These are phyloP conservation scores for Verasper variegatus DNA, from an alignment of 2,113 vertebrate genomes.

Conservation along the genomic window DNA sequence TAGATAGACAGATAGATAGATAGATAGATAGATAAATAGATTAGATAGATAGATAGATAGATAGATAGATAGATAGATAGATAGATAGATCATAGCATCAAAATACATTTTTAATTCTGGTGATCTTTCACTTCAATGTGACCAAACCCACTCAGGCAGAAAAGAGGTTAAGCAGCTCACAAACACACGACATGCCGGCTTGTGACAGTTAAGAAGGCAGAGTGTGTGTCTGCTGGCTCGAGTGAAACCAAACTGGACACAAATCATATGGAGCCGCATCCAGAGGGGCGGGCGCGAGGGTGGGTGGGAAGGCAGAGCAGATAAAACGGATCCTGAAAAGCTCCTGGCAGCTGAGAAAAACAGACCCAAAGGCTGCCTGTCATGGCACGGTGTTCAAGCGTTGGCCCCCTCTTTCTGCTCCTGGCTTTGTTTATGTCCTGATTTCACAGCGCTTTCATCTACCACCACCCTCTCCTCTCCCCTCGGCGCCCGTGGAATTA, in stretches of 20 bases:
- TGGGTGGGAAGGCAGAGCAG: constrained; percentile 73
- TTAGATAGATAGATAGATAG: too few relatives aligned
- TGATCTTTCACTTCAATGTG: constrained; percentile 43
- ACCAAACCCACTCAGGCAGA: constrained; percentile 49
- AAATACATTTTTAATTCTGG: background rate
- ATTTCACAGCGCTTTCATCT: constrained; percentile 75
- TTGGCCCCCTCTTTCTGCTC: constrained; percentile 63
- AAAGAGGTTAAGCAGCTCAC: constrained; percentile 61
- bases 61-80: too few relatives aligned
- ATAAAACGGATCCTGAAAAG: constrained; percentile 80
- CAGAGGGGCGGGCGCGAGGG: constrained; percentile 64
- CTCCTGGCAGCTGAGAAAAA: constrained; percentile 78
- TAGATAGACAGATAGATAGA: too few relatives aligned
- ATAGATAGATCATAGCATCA: too few relatives aligned
- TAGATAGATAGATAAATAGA: too few relatives aligned
- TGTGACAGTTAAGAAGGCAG: constrained; percentile 61
- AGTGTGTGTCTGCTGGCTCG: constrained; percentile 54
- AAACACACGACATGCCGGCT: constrained; percentile 52
- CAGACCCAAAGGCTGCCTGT: constrained; percentile 76
- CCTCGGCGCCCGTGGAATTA: constrained; percentile 65
- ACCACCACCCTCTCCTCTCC: constrained; percentile 48
- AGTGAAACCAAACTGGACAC: constrained; percentile 75
- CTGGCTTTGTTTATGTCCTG: constrained; percentile 76
- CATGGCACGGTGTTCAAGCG: constrained; percentile 71
- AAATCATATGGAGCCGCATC: constrained; percentile 73